These are phyloP conservation scores for Alauda arvensis DNA, from an alignment of 2,797 vertebrate species.

Conservation along the genomic window DNA sequence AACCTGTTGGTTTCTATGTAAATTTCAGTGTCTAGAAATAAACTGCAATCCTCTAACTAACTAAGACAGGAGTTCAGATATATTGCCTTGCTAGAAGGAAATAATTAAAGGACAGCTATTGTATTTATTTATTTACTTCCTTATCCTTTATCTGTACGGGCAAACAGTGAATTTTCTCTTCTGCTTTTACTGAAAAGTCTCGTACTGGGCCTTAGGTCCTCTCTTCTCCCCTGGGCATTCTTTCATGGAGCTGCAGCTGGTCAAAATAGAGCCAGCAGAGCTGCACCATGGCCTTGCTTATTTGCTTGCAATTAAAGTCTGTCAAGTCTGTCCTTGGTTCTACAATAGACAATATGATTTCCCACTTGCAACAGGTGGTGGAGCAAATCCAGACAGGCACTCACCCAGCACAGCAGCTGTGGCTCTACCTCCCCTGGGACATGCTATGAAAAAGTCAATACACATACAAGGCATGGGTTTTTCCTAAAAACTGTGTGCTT, in stretches of 20 bases:
- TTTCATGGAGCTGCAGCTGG: neutral
- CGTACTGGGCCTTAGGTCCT: neutral
- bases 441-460: neutral
- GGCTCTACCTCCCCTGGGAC: neutral
- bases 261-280: neutral
- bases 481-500: neutral
- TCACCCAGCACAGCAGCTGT: conserved; percentile 17
- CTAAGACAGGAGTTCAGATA: neutral
- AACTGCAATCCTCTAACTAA: neutral
- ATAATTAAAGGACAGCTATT: neutral
- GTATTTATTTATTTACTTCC: neutral
- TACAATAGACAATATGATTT: conserved; percentile 9
- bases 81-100: neutral
- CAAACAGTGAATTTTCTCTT: neutral
- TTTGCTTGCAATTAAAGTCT: neutral
- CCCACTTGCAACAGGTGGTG: conserved; percentile 10
- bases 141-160: neutral
- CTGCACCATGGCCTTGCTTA: neutral
- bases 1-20: conserved; percentile 27
- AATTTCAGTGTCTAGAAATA: conserved; percentile 46
- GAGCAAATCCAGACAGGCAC: conserved; percentile 10
- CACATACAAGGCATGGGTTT: neutral
- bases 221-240: neutral
- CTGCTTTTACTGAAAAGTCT: neutral
- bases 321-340: neutral